Base-by-base conservation (phyloP, 2,113 vertebrate species). In the Psittacus erithacus region DNA sequence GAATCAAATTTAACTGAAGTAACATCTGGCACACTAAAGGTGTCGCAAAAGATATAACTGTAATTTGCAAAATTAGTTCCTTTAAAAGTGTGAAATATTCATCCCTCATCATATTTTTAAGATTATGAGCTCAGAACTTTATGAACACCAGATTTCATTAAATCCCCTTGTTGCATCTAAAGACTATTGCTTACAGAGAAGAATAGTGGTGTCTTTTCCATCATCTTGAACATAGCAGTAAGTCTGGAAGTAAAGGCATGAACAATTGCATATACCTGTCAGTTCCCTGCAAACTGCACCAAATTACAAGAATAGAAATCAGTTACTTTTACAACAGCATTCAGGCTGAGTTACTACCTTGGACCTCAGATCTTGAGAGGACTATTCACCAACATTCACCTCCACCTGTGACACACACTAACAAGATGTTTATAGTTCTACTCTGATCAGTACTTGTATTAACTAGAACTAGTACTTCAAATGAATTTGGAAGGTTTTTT, bases 11-110 rank as follows among this genome's bases (percentile, higher is more conserved):
- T 50, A 71, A 74, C 55, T 41, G 47, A 89, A 93, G 74, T 31
- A 85, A 82, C 83, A 88, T 73, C 88, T 93, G 91, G n/a, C 60
- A 59, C n/a, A 85, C 38, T 82, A 74, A 96, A 94, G 47, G 33
- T 87, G 44, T 41, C 13, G 4, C 28, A 94, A 76, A 92, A 92
- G 86, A 53, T 23, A 1, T 14, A 71, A 6, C 77, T 47, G 38
- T 55, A 85, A 96, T 95, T 95, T 85, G 68, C 46, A 92, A 91
- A 79, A 93, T 80, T 65, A 69, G 9, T 57, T 60, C 75, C 46
- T 79, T 94, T 85, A 41, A 25, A 92, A 90, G 41, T 11, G 14
- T 55, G 64, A 92, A 91, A 82, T 90, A 80, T 23, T 69, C 78
- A 79, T 55, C 0, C 0, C 24, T 86, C 70, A 38, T 67, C 53